Conservation (phyloP, 1,140 invertebrate species). For the Zaprionus ornatus region DNA sequence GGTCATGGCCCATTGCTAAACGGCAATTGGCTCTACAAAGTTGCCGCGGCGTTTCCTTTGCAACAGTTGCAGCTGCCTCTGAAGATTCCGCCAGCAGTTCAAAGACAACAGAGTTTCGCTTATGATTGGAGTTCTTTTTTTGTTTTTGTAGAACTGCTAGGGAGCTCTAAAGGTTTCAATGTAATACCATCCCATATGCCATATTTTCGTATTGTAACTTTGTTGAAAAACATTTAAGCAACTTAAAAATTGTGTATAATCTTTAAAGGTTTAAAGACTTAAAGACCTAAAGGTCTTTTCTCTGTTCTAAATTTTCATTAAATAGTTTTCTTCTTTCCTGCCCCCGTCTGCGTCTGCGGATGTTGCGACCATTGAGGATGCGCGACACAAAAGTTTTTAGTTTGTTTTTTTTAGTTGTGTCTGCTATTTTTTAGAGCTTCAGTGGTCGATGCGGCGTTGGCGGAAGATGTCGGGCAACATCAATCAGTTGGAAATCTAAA, state of each 20-base stretch:
- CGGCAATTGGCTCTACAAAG: conserved; percentile 26
- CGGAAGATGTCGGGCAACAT: conserved; percentile 74
- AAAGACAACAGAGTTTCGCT: background rate
- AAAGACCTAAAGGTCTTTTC: background rate
- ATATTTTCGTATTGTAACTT: too few species aligned
- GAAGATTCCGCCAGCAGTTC: conserved; percentile 2
- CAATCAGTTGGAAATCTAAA: conserved; percentile 82
- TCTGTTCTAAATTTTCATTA: conserved; percentile 7
- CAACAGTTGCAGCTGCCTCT: background rate
- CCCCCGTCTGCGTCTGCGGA: background rate
- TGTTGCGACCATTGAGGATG: conserved; percentile 18
- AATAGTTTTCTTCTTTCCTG: background rate
- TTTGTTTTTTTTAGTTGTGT: conserved; percentile 20
- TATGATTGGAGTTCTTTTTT: background rate
- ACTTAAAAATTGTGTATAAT: background rate
- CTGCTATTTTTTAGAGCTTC: conserved; percentile 32
- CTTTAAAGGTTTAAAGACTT: background rate
- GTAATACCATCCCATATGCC: too few species aligned
- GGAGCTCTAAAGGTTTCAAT: too few species aligned
- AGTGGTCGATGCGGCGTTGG: conserved; percentile 55
- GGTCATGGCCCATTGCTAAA: conserved; percentile 71
- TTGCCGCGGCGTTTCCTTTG: conserved; percentile 11
- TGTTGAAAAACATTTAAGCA: background rate
- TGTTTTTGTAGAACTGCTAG: background rate
- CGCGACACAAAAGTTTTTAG: conserved; percentile 41